Evolutionary conservation across 2,888 invertebrate species (phyloP).

Genomic region (Meloe dianella): DNA sequence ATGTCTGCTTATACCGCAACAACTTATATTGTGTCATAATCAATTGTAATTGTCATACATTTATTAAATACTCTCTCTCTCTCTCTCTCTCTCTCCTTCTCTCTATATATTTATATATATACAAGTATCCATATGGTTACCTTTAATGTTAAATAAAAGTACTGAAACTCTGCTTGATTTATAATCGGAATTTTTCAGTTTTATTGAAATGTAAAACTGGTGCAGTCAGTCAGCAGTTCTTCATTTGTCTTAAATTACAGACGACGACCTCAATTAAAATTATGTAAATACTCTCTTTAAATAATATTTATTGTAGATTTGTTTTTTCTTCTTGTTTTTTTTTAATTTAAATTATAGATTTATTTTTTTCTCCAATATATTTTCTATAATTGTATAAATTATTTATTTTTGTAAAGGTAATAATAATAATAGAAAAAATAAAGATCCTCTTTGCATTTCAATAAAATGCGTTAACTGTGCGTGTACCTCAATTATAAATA

Average conservation of each 20-base stretch:
- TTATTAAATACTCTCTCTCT: no score
- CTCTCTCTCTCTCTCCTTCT: no score
- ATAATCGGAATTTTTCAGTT: constrained; percentile 17
- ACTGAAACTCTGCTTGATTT: constrained; percentile 5
- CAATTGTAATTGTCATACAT: neutral
- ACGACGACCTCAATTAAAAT: neutral
- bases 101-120: no score
- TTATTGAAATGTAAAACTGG: constrained; percentile 28
- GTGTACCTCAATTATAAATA: constrained; percentile 24
- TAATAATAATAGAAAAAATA: neutral
- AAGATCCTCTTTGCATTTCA: constrained; percentile 26
- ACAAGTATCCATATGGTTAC: constrained; percentile 7
- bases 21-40: neutral
- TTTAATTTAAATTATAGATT: constrained; percentile 19
- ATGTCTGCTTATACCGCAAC: neutral
- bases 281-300: constrained; percentile 16
- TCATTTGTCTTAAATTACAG: neutral
- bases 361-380: constrained; percentile 7
- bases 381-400: constrained; percentile 21
- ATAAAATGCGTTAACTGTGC: constrained; percentile 25
- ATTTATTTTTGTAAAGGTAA: constrained; percentile 23
- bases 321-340: no score
- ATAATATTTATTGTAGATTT: constrained; percentile 23
- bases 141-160: constrained; percentile 8
- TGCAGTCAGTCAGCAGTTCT: no score